Evolutionary conservation across 2,113 vertebrate species (phyloP).

Genomic region (Ceyx cyanopectus): DNA sequence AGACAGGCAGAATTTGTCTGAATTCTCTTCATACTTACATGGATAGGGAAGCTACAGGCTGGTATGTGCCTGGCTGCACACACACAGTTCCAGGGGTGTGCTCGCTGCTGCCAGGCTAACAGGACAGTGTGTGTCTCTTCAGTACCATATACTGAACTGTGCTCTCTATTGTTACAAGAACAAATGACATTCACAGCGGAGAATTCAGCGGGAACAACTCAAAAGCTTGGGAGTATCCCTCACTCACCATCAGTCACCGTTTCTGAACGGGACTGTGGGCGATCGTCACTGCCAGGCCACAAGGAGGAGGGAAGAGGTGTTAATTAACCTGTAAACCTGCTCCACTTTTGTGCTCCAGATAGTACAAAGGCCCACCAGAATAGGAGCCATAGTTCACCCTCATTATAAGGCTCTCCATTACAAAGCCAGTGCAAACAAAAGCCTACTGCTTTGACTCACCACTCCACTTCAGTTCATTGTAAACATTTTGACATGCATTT

Average conservation of each 20-base stretch:
- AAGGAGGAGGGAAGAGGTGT: conserved; percentile 3
- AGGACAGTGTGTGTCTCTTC: background rate
- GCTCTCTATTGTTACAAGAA: background rate
- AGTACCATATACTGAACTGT: background rate
- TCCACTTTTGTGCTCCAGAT: conserved; percentile 7
- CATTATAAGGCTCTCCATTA: conserved; percentile 46
- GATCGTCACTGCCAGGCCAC: background rate
- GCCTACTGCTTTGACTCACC: background rate
- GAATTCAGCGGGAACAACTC: background rate
- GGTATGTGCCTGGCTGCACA: background rate
- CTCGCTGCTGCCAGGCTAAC: background rate
- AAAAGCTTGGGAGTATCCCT: background rate
- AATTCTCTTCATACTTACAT: background rate
- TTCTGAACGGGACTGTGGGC: background rate
- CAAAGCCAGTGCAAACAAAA: conserved; percentile 42
- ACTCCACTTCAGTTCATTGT: conserved; percentile 29
- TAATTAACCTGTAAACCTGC: conserved; percentile 60
- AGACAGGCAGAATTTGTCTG: conserved; percentile 6
- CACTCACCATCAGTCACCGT: background rate
- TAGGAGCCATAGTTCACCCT: conserved; percentile 18
- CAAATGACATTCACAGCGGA: background rate
- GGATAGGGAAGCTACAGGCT: background rate
- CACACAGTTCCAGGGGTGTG: background rate
- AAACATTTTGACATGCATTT: conserved; percentile 68
- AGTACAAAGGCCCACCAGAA: background rate